These are phyloP conservation scores for Hemistola chrysoprasaria DNA, from an alignment of 2,888 invertebrate species.

Conservation along the genomic window DNA sequence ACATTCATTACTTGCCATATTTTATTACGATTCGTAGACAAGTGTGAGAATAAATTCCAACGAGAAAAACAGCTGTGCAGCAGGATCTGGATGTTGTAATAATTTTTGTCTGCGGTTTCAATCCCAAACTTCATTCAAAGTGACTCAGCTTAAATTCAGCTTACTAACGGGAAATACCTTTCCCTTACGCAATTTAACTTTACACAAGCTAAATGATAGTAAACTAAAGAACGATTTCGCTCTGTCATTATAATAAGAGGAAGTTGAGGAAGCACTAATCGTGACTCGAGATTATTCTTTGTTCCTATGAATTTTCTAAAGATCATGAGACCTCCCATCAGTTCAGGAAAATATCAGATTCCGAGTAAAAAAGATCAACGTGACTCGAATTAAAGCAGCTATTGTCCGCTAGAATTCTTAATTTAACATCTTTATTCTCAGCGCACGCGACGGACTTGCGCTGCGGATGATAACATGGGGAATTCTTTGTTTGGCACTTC, in stretches of 20 bases:
- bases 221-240: constrained; percentile 12
- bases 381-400: constrained; percentile 23
- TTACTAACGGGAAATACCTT: constrained; percentile 19
- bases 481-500: constrained; percentile 13
- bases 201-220: constrained; percentile 4
- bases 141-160: constrained; percentile 18
- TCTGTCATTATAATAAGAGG: constrained; percentile 7
- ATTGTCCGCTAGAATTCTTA: constrained; percentile 19
- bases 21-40: constrained; percentile 1
- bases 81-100: neutral
- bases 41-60: neutral
- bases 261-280: constrained; percentile 10
- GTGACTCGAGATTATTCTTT: no score
- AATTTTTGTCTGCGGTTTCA: neutral
- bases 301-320: no score
- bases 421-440: constrained; percentile 21
- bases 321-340: neutral
- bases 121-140: neutral
- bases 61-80: neutral
- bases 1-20: no score
- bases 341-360: constrained; percentile 17
- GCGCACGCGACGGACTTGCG: constrained; percentile 14
- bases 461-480: constrained; percentile 10
- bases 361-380: constrained; percentile 22
- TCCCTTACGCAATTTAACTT: constrained; percentile 19